Evolutionary conservation across 2,113 vertebrate species (phyloP), one percentile per base, ranked within the genome.

Genomic region (Loxodonta africana): DNA sequence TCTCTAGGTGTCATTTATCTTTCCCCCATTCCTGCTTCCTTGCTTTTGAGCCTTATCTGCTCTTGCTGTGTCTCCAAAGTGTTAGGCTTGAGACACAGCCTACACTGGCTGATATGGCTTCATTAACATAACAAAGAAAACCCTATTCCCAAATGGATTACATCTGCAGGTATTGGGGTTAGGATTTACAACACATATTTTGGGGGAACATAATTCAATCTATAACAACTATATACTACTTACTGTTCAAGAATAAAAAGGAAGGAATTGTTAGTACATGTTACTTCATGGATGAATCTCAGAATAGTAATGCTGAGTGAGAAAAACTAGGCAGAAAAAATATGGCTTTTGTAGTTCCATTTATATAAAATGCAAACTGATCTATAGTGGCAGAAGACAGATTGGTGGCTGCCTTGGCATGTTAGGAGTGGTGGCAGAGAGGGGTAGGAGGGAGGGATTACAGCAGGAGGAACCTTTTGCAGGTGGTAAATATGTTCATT

Each of bases 321-420:
- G 82, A 94, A 76, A 91, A 96, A 26, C 67, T 60, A 83, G 60
- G 83, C 21, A 89, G 71, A 69, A 53, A n/a, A 48, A 62, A 5
- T 30, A 46, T 4, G 71, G 33, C 88, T 88, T 89, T 28, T 94
- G 14, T 78, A 28, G 57, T 85, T 92, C 1, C 57, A 65, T 84
- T 89, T 89, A 65, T 48, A 23, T 88, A 65, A 77, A 91, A 92
- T 89, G 89, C 25, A 89, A 65, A 57, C 53, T 57, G 10, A 10
- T 48, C 48, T 48, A 48, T 10, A 57, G 53, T 57, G 53, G 53
- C 53, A 92, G 65, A 69, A 82, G 83, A 88, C 41, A 78, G 33
- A 25, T 82, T 76, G 65, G 53, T 76, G 33, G 8, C 65, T 78
- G 78, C 46, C 25, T 41, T 8, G 77, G 10, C 6, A 65, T 37